Conservation (phyloP, 2,797 vertebrate genomes). For the Lophius americanus region DNA sequence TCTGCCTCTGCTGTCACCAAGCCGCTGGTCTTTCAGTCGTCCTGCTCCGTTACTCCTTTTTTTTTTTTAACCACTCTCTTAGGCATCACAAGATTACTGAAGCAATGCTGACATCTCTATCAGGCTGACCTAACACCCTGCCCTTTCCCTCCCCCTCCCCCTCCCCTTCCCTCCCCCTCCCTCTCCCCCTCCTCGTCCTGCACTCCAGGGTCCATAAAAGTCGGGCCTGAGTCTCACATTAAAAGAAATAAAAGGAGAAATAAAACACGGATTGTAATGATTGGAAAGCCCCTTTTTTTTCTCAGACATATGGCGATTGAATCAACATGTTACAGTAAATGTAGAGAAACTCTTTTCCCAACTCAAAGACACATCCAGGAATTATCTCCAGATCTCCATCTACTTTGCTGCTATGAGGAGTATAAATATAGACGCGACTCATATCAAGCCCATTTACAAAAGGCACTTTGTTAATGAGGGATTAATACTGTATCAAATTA, state of each 20-base stretch:
- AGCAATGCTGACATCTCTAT: slow-evolving; percentile 91
- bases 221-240: slow-evolving; percentile 80
- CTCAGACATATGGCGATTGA: slow-evolving; percentile 9
- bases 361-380: slow-evolving; percentile 20
- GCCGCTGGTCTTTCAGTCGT: slow-evolving; percentile 68
- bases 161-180: slow-evolving; percentile 64
- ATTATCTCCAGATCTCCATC: slow-evolving; percentile 8
- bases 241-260: not conserved
- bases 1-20: slow-evolving; percentile 78
- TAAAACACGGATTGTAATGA: slow-evolving; percentile 19
- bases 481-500: not conserved
- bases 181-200: slow-evolving; percentile 38
- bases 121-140: slow-evolving; percentile 84
- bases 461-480: not conserved
- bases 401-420: slow-evolving; percentile 6
- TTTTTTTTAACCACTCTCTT: slow-evolving; percentile 38
- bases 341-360: slow-evolving; percentile 31
- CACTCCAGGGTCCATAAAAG: slow-evolving; percentile 88
- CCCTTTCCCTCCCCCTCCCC: slow-evolving; percentile 42
- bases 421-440: slow-evolving; percentile 9
- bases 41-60: slow-evolving; percentile 22
- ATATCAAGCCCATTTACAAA: slow-evolving; percentile 3
- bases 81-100: slow-evolving; percentile 87
- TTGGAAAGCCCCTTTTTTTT: slow-evolving; percentile 42
- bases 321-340: slow-evolving; percentile 41